A percentile compares a stretch with the other conserved stretches of the same genome.
phyloP scores from a whole-genome alignment of 1,140 invertebrate genomes.

The Hylaeus volcanicus region DNA sequence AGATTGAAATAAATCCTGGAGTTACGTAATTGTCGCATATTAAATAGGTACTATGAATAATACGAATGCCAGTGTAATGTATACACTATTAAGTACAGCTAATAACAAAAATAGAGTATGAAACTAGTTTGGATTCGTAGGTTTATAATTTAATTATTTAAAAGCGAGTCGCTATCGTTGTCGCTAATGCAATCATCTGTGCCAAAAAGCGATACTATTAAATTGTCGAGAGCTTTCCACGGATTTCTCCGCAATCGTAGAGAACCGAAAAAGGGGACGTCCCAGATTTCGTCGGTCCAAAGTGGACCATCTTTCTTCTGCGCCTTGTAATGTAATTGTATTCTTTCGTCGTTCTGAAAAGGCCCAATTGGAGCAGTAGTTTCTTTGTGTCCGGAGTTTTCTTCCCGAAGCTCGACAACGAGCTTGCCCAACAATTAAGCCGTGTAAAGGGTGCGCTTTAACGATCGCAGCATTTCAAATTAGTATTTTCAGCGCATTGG shows the following conservation, averaged over 20 bases:
- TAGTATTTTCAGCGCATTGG: not conserved
- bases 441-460: not conserved
- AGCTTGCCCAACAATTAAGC: conserved; percentile 21
- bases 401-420: conserved; percentile 4
- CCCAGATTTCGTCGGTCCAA: not conserved
- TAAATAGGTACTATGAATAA: not conserved
- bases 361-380: conserved; percentile 4
- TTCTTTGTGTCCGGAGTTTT: conserved; percentile 1
- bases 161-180: too few species aligned
- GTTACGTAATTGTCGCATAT: conserved; percentile 2
- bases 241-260: not conserved
- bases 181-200: too few species aligned
- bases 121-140: too few species aligned
- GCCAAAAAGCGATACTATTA: not conserved
- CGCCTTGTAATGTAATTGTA: conserved; percentile 28
- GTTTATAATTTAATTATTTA: too few species aligned
- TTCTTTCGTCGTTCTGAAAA: conserved; percentile 13
- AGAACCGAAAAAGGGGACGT: not conserved
- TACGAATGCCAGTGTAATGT: not conserved
- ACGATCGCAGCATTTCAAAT: not conserved
- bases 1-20: not conserved
- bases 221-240: not conserved
- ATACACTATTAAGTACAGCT: not conserved
- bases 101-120: too few species aligned
- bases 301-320: not conserved